Percentiles rank a stretch among this genome's conserved stretches.
phyloP scores from a whole-genome alignment of 2,113 vertebrate genomes.

The Zosterops borbonicus region DNA sequence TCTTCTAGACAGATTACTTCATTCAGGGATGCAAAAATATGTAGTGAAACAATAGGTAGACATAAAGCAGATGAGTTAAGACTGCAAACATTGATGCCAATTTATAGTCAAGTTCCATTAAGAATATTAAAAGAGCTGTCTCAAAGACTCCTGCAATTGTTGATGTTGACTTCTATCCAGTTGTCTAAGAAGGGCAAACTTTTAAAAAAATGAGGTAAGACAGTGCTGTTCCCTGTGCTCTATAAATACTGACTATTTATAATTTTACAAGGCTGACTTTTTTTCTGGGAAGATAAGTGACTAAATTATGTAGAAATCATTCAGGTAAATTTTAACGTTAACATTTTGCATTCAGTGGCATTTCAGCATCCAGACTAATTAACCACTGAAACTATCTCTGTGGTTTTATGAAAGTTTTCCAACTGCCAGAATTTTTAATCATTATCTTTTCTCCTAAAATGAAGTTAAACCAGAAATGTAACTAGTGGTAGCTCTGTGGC shows the following conservation, averaged over 20 bases:
- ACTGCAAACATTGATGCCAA: neutral
- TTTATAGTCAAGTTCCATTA: neutral
- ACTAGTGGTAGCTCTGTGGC: neutral
- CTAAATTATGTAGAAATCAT: neutral
- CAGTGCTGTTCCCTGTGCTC: neutral
- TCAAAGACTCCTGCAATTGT: neutral
- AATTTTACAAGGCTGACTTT: neutral
- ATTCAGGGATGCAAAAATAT: neutral
- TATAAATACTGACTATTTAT: neutral
- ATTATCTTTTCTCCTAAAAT: neutral
- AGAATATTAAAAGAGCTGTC: neutral
- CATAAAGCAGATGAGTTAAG: neutral
- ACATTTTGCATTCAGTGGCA: neutral
- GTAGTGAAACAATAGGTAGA: neutral
- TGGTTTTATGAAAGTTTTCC: neutral
- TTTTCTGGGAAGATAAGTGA: neutral
- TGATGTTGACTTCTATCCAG: neutral
- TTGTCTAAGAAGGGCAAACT: neutral
- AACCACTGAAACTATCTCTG: neutral
- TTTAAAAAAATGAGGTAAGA: neutral
- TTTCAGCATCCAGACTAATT: neutral
- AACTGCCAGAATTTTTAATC: neutral
- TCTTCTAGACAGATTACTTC: neutral
- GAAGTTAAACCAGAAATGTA: neutral
- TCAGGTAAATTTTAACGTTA: neutral